phyloP scores from a whole-genome alignment of 2,113 vertebrate genomes.

The Sorex fumeus region DNA sequence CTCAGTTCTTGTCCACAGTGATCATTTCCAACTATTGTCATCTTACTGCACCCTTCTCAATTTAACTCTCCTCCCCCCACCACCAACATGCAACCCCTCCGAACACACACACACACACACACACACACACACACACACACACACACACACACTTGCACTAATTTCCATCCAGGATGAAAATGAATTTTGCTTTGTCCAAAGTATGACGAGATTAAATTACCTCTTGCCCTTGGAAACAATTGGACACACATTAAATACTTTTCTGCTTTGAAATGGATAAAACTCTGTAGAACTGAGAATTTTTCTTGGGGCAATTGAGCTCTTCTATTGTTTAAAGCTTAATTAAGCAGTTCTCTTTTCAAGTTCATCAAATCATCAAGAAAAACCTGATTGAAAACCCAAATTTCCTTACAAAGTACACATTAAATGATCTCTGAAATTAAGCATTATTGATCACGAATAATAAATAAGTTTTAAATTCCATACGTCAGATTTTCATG shows the following conservation, averaged over 20 bases:
- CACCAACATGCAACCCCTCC: no score
- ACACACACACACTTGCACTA: no score
- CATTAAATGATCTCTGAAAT: constrained; percentile 64
- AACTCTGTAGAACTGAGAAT: neutral
- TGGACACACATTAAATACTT: neutral
- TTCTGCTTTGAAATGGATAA: neutral
- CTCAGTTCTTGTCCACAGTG: no score
- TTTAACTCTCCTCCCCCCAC: no score
- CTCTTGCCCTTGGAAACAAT: neutral
- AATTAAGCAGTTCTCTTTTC: constrained; percentile 1
- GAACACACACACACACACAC: no score
- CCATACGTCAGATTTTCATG: constrained; percentile 35
- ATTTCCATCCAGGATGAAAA: neutral
- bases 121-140: no score
- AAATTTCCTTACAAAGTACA: neutral
- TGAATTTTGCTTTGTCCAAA: neutral
- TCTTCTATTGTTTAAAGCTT: neutral
- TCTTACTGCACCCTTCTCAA: no score
- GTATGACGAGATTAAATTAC: neutral
- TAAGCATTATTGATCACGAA: constrained; percentile 39
- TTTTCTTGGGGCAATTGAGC: neutral
- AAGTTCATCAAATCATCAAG: constrained; percentile 37
- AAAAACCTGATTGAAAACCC: constrained; percentile 48
- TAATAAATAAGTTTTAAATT: constrained; percentile 39
- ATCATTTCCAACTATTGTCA: no score